Base-by-base conservation (phyloP, 2,797 vertebrate species). In the Sternotherus odoratus region DNA sequence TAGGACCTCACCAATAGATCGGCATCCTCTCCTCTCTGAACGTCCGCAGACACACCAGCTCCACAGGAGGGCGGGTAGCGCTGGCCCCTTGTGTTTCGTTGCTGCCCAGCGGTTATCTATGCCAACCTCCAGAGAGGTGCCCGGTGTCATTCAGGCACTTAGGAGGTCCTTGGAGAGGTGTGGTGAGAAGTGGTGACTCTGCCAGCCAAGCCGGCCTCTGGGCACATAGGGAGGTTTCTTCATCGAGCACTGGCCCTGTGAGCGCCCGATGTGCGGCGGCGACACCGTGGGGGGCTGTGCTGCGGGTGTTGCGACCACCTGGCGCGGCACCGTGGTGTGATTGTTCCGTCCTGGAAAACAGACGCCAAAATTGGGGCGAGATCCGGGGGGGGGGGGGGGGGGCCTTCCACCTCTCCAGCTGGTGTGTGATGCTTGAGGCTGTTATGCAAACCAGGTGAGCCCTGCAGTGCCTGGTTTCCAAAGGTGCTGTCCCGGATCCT, bases 281-380 rank as follows among this genome's bases (percentile, higher is more conserved):
- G n/a, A n/a, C n/a, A n/a, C n/a, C n/a, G n/a, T 8, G 9, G 0
- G 0, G 30, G 0, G 0, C 8, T 13, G 46, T 28, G 50, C 46
- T 56, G 33, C 13, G 39, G n/a, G 63, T 19, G 9, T 26, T 43
- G 46, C 39, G 17, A 16, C 0, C 1, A 63, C 30, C 11, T 21
- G 2, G 0, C 4, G 21, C 6, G 33, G 51, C 48, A n/a, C 12
- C 66, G 28, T 54, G 6, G n/a, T 21, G 50, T 1, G 3, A 15
- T 46, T 19, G 8, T n/a, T 12, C 30, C 50, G 53, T 46, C 26
- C 77, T 69, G 43, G 54, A 56, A 75, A 85, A 57, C 0, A 30
- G 54, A 21, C 9, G 16, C 43, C 4, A 51, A 66, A 48, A 48
- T 48, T 11, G 46, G 46, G 46, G 46, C 8, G 46, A 9, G 46